Percentiles rank a stretch among this genome's conserved stretches.
These are phyloP conservation scores for Porites divaricata DNA, from an alignment of 92 coral and sea anemone species.

Conservation along the genomic window DNA sequence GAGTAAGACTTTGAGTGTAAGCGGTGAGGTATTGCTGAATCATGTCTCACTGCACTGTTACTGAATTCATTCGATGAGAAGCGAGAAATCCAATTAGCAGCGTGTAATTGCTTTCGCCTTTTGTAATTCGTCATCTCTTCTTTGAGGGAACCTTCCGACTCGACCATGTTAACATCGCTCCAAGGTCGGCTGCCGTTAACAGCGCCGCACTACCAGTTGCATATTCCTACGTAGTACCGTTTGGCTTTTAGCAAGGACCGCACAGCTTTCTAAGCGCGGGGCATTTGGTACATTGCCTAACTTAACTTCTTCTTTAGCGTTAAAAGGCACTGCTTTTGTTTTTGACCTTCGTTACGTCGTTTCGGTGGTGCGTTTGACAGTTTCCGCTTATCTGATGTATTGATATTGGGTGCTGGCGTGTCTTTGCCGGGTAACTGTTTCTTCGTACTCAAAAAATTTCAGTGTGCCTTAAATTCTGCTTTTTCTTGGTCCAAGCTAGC, in stretches of 20 bases:
- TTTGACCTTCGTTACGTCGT: too few relatives aligned
- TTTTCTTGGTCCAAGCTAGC: too few relatives aligned
- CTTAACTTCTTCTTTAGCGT: constrained; percentile 28
- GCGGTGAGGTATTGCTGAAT: neutral
- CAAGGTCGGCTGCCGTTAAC: neutral
- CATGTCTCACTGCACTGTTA: constrained; percentile 8
- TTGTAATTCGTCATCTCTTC: constrained; percentile 37
- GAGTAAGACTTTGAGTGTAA: neutral
- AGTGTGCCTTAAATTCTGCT: too few relatives aligned
- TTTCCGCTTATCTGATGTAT: too few relatives aligned
- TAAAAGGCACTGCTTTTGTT: neutral
- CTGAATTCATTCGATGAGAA: constrained; percentile 44
- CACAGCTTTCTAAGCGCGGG: constrained; percentile 46
- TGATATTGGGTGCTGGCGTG: too few relatives aligned
- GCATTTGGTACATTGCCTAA: constrained; percentile 23
- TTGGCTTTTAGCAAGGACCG: constrained; percentile 28
- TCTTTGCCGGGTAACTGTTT: too few relatives aligned
- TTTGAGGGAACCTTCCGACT: constrained; percentile 11
- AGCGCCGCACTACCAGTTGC: neutral
- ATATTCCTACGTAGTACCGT: constrained; percentile 19
- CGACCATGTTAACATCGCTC: constrained; percentile 21
- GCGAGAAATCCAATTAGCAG: constrained; percentile 50
- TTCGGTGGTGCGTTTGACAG: too few relatives aligned
- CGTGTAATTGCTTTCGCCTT: constrained; percentile 25
- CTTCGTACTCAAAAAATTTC: too few relatives aligned